Conservation (phyloP, 2,888 invertebrate species). For the Mythimna albipuncta region DNA sequence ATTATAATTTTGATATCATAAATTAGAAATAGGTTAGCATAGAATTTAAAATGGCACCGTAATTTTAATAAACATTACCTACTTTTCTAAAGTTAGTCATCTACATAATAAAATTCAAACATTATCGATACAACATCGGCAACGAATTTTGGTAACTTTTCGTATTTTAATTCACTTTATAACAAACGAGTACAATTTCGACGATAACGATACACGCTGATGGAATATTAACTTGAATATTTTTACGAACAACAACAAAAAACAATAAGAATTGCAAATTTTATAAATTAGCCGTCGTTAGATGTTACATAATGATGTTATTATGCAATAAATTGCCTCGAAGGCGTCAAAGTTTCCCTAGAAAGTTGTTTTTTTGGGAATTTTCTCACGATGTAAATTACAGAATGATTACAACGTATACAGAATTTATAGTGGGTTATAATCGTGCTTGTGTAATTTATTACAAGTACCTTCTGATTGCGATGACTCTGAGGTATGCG, state of each 20-base stretch:
- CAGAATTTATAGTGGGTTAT: slow-evolving; percentile 39
- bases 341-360: slow-evolving; percentile 48
- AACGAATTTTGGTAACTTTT: slow-evolving; percentile 50
- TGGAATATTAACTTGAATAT: slow-evolving; percentile 37
- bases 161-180: slow-evolving; percentile 32
- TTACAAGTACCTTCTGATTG: slow-evolving; percentile 35
- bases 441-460: slow-evolving; percentile 40
- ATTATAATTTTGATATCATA: slow-evolving; percentile 44
- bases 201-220: slow-evolving; percentile 21
- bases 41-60: slow-evolving; percentile 59
- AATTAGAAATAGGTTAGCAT: slow-evolving; percentile 23
- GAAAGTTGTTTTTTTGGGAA: slow-evolving; percentile 35
- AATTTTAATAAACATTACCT: slow-evolving; percentile 33
- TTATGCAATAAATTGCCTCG: slow-evolving; percentile 45
- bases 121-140: slow-evolving; percentile 35
- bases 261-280: slow-evolving; percentile 55
- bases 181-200: slow-evolving; percentile 34
- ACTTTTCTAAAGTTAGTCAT: slow-evolving; percentile 29
- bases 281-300: slow-evolving; percentile 43
- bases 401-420: slow-evolving; percentile 32
- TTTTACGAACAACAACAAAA: slow-evolving; percentile 41
- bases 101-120: slow-evolving; percentile 37
- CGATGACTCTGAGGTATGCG: slow-evolving; percentile 29
- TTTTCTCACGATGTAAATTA: slow-evolving; percentile 46
- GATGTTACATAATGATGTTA: slow-evolving; percentile 35